Conservation (phyloP, 1,140 invertebrate genomes). For the Temnothorax longispinosus region DNA sequence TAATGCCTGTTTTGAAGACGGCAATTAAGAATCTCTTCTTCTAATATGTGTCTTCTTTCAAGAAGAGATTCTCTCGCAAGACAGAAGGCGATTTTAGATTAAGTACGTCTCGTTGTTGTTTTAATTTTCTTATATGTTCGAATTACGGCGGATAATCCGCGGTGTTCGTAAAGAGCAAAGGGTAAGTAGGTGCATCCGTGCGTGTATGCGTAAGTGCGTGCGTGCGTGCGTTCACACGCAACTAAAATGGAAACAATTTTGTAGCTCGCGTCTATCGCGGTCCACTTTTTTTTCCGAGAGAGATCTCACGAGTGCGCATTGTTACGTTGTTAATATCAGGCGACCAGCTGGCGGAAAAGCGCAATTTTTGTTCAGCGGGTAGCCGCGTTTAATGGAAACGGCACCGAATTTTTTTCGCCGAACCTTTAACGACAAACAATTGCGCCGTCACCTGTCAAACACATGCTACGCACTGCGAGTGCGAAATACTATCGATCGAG, state of each 20-base stretch:
- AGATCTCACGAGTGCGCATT: conserved; percentile 50
- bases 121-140: not conserved
- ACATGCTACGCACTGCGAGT: conserved; percentile 27
- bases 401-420: conserved; percentile 51
- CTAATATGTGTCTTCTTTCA: not conserved
- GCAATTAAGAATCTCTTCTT: conserved; percentile 6
- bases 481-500: conserved; percentile 27
- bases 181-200: not conserved
- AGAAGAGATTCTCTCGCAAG: not conserved
- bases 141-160: not conserved
- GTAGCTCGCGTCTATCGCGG: conserved; percentile 42
- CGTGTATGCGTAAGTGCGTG: not conserved
- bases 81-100: not conserved
- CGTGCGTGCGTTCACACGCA: conserved; percentile 31
- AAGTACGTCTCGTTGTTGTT: not conserved
- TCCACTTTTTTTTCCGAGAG: conserved; percentile 39
- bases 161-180: not conserved
- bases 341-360: conserved; percentile 68
- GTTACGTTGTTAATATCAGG: conserved; percentile 66
- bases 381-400: conserved; percentile 68
- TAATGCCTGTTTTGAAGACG: not conserved
- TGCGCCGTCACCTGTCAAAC: conserved; percentile 66
- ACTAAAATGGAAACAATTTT: conserved; percentile 67
- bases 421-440: conserved; percentile 61
- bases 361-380: conserved; percentile 69